Evolutionary conservation across 2,797 vertebrate species (phyloP).

Genomic region (Anguilla anguilla): DNA sequence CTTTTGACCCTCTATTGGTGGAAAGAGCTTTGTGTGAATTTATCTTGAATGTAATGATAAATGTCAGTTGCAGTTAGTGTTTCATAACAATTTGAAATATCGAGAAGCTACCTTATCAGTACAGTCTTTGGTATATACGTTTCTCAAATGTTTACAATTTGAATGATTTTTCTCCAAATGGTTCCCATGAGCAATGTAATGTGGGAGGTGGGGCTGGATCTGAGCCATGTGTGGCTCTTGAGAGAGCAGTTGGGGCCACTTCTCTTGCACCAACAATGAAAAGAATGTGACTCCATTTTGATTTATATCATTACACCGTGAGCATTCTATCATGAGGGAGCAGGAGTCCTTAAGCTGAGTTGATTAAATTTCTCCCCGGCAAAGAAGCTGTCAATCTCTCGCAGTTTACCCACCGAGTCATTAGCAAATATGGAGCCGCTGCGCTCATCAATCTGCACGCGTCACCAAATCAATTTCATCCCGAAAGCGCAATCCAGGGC

Average conservation of each 20-base stretch:
- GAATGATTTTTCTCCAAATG: neutral
- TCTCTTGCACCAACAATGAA: neutral
- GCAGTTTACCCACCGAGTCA: slow-evolving; percentile 63
- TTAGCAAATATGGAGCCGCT: slow-evolving; percentile 49
- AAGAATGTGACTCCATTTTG: slow-evolving; percentile 52
- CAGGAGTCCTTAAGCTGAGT: slow-evolving; percentile 63
- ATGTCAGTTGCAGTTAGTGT: neutral
- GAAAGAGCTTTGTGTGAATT: slow-evolving; percentile 28
- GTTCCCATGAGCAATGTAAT: slow-evolving; percentile 28
- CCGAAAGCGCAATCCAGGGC: slow-evolving; percentile 45
- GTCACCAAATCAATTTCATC: slow-evolving; percentile 54
- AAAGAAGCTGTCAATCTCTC: slow-evolving; percentile 60
- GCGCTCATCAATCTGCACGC: slow-evolving; percentile 34
- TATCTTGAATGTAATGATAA: neutral
- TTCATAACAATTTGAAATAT: neutral
- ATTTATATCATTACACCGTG: slow-evolving; percentile 64
- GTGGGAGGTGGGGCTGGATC: slow-evolving; percentile 34
- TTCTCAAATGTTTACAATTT: neutral
- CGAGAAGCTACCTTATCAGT: neutral
- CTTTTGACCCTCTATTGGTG: neutral
- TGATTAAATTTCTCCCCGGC: slow-evolving; percentile 62
- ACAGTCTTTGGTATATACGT: neutral
- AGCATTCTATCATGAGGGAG: slow-evolving; percentile 63
- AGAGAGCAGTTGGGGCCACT: neutral
- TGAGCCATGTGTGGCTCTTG: neutral